These are phyloP conservation scores for Melanophora roralis DNA, from an alignment of 2,888 invertebrate species.

Conservation along the genomic window DNA sequence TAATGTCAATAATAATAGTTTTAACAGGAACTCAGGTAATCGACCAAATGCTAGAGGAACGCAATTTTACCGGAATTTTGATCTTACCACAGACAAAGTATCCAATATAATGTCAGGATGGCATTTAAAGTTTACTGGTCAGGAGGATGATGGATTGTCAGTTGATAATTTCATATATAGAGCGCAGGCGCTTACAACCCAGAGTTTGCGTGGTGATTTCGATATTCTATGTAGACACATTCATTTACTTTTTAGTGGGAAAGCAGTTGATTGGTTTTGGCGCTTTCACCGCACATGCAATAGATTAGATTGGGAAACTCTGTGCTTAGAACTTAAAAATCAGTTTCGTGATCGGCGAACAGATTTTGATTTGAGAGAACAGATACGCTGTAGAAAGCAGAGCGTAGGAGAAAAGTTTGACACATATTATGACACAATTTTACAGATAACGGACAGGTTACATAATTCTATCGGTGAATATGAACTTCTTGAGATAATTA, in stretches of 20 bases:
- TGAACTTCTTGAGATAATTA: neutral
- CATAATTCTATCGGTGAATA: neutral
- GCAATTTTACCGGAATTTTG: neutral
- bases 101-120: slow-evolving; percentile 1
- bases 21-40: neutral
- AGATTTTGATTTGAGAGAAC: slow-evolving; percentile 12
- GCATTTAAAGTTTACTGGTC: slow-evolving; percentile 9
- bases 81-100: slow-evolving; percentile 3
- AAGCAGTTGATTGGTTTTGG: slow-evolving; percentile 16
- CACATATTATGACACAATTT: slow-evolving; percentile 6
- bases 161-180: slow-evolving; percentile 21
- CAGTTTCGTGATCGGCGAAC: slow-evolving; percentile 20
- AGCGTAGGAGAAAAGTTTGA: neutral
- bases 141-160: slow-evolving; percentile 3
- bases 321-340: neutral
- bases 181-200: neutral
- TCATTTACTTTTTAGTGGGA: slow-evolving; percentile 1
- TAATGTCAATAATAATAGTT: no score
- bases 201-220: neutral
- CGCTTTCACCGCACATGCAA: neutral
- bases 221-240: neutral
- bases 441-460: slow-evolving; percentile 11
- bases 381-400: slow-evolving; percentile 1
- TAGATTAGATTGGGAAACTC: slow-evolving; percentile 8
- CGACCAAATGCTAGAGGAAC: neutral